Evolutionary conservation across 2,888 invertebrate genomes (phyloP), one percentile per base, ranked within the genome.

Genomic region (Quadroppia sp.): DNA sequence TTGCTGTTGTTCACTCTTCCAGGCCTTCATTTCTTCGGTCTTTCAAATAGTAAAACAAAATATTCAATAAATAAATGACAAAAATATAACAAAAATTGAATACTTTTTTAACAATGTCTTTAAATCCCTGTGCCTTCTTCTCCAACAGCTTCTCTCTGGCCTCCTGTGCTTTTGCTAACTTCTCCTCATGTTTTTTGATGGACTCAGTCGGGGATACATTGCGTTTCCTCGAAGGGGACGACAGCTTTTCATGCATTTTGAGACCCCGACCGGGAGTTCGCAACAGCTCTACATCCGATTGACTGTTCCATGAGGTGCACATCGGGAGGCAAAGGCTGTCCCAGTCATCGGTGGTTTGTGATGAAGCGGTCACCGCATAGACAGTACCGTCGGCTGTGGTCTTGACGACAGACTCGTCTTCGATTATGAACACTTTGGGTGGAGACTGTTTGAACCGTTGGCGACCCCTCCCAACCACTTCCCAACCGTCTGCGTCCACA

Each of bases 181-280:
- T 94, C 0, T 90, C 91, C 82, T 95, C 93, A 78, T 94, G 90
- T 75, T 87, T 85, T 76, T 87, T 84, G 25, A 93, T 82, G 0
- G 93, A 92, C 79, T 85, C 85, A 30, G 45, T 45, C 42, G 48
- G 56, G 2, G 56, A 56, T 28, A 75, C 50, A 25, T 73, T 75
- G 50, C 91, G 86, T 73, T 90, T 87, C n/a, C 92, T 86, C 0
- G 92, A 90, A 0, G 95, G 95, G 67, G 92, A 93, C 0, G 94
- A 94, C 0, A 98, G 84, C 81, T 96, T 97, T 78, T 94, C 94
- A 82, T 96, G 96, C 61, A 97, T 85, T 78, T 95, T 92, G 75
- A 93, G 88, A 0, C 94, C 94, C 72, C 95, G 87, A 71, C 94
- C 96, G 0, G 97, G 96, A 81, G 93, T 91, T n/a, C 56, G 23